Base-by-base conservation (phyloP, 2,888 invertebrate species). In the Lithophane semibrunnea region DNA sequence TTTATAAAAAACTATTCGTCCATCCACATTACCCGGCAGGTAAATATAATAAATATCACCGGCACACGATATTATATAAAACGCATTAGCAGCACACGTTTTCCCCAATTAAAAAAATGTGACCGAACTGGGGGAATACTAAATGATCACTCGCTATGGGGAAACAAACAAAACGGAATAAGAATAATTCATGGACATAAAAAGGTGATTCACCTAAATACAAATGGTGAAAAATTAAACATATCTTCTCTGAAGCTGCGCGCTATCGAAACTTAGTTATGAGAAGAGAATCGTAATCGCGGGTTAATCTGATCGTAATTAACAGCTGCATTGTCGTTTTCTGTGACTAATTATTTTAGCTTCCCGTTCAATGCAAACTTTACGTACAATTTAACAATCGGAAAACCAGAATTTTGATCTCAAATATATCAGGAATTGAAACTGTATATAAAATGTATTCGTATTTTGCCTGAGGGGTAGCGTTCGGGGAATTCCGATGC, bases 401-500 rank as follows among this genome's bases (percentile, higher is more conserved):
- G 29, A 24, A 64, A 80, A 47, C 37, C 70, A 56, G 52, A 77
- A 49, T 47, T 66, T 64, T 24, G 8, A 66, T 61, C 37, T 42
- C 24, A 47, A 10, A 60, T 47, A 79, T 69, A 68, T 68, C 67
- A 1, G 24, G 52, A 70, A 66, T 78, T 65, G 67, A 49, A 83
- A 73, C 70, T 64, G 61, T 73, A 42, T 66, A 63, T 66, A 63
- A 72, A 79, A 68, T 84, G 52, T 69, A 79, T 76, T 79, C 65
- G 66, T 67, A 75, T 82, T 79, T 72, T 81, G 68, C 83, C 75
- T 66, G 73, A 65, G 71, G 85, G 73, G 74, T 77, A 65, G 66
- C 73, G 65, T 65, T 71, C 67, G 78, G 81, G 83, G 71, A 86
- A 85, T 87, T 84, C 78, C 79, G 60, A 75, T 74, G 73, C 63